phyloP scores from a whole-genome alignment of 2,113 vertebrate genomes.

The Barnardius zonarius region DNA sequence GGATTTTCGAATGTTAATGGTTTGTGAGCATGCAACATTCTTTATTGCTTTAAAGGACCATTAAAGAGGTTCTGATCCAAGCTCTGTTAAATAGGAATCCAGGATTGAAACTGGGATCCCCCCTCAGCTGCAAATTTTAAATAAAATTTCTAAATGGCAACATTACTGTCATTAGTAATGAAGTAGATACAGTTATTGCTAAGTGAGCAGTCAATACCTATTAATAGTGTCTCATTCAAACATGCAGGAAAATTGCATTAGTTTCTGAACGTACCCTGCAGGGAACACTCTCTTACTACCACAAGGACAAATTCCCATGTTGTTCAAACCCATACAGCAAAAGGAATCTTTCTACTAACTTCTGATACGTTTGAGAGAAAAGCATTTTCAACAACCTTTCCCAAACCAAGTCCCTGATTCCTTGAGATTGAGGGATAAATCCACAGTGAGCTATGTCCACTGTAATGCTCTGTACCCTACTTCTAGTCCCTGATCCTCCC shows the following conservation, averaged over 20 bases:
- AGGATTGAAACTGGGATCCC: background rate
- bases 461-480: background rate
- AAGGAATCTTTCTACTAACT: background rate
- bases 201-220: slow-evolving; percentile 28
- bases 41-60: background rate
- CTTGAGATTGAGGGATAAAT: background rate
- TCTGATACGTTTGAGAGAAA: background rate
- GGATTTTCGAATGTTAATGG: background rate
- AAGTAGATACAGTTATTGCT: slow-evolving; percentile 53
- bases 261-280: slow-evolving; percentile 13
- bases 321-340: background rate
- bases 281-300: slow-evolving; percentile 5
- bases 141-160: slow-evolving; percentile 21
- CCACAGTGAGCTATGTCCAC: background rate
- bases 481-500: background rate
- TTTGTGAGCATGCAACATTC: background rate
- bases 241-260: slow-evolving; percentile 10
- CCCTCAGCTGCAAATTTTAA: slow-evolving; percentile 1
- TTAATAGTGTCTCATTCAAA: slow-evolving; percentile 42
- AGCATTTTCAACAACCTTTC: background rate
- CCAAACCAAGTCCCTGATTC: background rate
- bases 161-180: slow-evolving; percentile 6
- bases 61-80: background rate
- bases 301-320: background rate
- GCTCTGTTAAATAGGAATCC: background rate